A percentile compares a stretch with the other conserved stretches of the same genome.
Conservation (phyloP, 2,113 vertebrate species). For the Melanostigma gelatinosum region DNA sequence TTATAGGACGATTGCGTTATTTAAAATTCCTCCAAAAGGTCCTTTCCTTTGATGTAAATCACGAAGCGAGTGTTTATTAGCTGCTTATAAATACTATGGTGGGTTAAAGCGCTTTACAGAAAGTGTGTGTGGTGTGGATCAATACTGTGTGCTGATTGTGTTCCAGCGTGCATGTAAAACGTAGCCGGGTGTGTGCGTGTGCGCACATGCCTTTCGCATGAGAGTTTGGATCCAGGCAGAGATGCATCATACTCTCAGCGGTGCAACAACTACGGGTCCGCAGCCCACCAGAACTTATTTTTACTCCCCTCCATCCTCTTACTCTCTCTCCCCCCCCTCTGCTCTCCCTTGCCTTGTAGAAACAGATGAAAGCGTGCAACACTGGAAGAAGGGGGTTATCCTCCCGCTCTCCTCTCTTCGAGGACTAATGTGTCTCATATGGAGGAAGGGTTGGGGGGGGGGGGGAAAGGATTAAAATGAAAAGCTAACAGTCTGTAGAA, state of each 20-base stretch:
- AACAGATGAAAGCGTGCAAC: conserved; percentile 79
- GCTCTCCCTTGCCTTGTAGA: conserved; percentile 58
- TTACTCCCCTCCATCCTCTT: conserved; percentile 34
- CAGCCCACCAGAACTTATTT: conserved; percentile 58
- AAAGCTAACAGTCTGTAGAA: conserved; percentile 43
- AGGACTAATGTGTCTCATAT: conserved; percentile 71
- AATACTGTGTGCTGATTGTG: neutral
- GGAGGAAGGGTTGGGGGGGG: neutral
- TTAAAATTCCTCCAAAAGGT: neutral
- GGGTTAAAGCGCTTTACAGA: neutral
- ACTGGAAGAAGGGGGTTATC: conserved; percentile 72
- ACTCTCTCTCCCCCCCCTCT: neutral
- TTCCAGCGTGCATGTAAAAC: neutral
- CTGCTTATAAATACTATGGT: neutral
- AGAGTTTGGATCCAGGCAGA: conserved; percentile 1
- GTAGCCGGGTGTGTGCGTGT: conserved; percentile 12
- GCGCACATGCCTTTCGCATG: neutral
- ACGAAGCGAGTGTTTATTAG: neutral
- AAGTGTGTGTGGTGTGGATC: neutral
- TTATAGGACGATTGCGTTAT: neutral
- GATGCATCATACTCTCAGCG: conserved; percentile 53
- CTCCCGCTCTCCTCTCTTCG: conserved; percentile 51
- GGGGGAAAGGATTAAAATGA: conserved; percentile 43
- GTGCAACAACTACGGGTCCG: conserved; percentile 33
- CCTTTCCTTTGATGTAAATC: neutral